Evolutionary conservation across 2,797 vertebrate species (phyloP), one percentile per base, ranked within the genome.

Genomic region (Melanogrammus aeglefinus): DNA sequence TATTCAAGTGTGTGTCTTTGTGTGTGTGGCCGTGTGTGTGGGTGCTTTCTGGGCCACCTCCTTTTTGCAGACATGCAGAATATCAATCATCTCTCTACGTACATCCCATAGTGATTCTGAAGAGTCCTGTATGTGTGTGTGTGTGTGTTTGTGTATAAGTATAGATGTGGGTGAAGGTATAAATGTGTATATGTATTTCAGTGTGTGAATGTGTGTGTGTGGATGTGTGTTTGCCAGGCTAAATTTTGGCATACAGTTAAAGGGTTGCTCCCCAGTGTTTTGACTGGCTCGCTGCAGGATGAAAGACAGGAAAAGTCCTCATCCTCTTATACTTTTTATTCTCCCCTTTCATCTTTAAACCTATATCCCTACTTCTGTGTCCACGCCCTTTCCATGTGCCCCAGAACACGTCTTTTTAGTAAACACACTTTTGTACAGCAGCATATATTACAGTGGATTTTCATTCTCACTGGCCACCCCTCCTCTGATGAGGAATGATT

Each of bases 61-160:
- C 39, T 88, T 87, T 87, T 78, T 92, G 88, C 90, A 90, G 86
- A 90, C 84, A 85, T 81, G 87, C 85, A 86, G 87, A 90, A 91
- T 91, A 87, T 91, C 84, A 92, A 86, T 86, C 74, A 85, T 38
- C 80, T 79, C 47, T 82, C 77, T 78, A 31, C 78, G 77, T 76
- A 75, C 78, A 29, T 86, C 85, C 84, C 83, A 74, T 75, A 85
- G 80, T 82, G 81, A 83, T 47, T 47, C 41, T 12, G 41, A 47
- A 47, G 41, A 47, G 16, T 47, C 41, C 41, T 47, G 14, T 47
- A 73, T 76, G 74, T 77, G 77, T 77, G 51, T 38, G 36, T 38
- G 36, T 38, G 36, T 38, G 36, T 38, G 36, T 9, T 7, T 38
- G 80, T 75, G 66, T 69, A 33, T 63, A 6, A 77, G 44, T 66